Base-by-base conservation (phyloP, 2,888 invertebrate species). In the Euspilapteryx auroguttella region DNA sequence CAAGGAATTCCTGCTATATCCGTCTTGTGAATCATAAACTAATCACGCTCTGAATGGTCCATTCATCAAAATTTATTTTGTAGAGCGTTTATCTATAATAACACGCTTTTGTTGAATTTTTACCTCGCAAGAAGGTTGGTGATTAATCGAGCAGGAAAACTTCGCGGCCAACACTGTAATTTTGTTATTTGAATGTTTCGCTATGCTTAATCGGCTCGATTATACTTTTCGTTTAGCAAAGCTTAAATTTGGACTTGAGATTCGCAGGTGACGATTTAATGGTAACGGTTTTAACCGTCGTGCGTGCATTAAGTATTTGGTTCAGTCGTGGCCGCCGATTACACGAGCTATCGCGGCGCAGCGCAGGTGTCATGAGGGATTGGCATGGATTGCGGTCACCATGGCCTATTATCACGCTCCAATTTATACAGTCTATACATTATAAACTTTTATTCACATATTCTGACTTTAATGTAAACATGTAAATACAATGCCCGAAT, bases 221-320 rank as follows among this genome's bases (percentile, higher is more conserved):
- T 45, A 45, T 42, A 40, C 34, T 39, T 42, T 37, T 39, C 40
- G 42, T 40, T 36, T n/a, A n/a, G n/a, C n/a, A n/a, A n/a, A n/a
- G n/a, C n/a, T n/a, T n/a, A n/a, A n/a, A n/a, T n/a, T n/a, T n/a
- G n/a, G n/a, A n/a, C n/a, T n/a, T n/a, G n/a, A 34, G 43, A 39
- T 45, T 42, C 33, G 37, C 42, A 37, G 34, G 37, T 43, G 44
- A 45, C 40, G 38, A n/a, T 44, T 48, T 43, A 40, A 38, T 41
- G 37, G 40, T 64, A 64, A 62, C 64, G 62, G 61, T 41, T 39
- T 36, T 47, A 44, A 39, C 54, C 21, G 52, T 68, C 66, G 68
- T 68, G 71, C 55, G 41, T 45, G 42, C 39, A 54, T 58, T 52
- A 65, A 13, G 13, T 14, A 6, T 69, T 63, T 62, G 42, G 40